Percentiles rank a stretch among this genome's conserved stretches.
Conservation (phyloP, 2,113 vertebrate species). For the Zapus hudsonius region DNA sequence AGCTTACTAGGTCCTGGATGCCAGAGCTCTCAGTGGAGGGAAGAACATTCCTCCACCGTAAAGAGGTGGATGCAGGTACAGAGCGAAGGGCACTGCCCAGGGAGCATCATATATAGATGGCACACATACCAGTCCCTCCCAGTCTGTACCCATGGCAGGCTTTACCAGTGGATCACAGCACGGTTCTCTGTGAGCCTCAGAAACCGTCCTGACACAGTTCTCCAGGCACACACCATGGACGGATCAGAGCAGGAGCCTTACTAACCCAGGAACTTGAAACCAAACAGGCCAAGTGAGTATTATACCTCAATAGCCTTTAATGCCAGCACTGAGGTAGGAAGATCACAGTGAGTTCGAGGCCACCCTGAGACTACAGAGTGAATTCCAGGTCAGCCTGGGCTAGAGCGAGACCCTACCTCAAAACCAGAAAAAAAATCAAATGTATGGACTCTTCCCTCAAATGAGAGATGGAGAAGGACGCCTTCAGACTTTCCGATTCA, state of each 20-base stretch:
- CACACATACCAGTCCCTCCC: neutral
- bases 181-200: neutral
- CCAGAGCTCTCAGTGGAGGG: neutral
- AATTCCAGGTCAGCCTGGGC: too few species aligned
- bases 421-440: too few species aligned
- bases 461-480: too few species aligned
- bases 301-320: too few species aligned
- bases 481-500: too few species aligned
- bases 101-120: rapidly evolving
- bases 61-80: neutral
- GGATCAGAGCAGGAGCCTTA: neutral
- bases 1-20: neutral
- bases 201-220: neutral
- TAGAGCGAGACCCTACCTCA: too few species aligned
- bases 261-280: too few species aligned
- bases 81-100: neutral
- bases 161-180: neutral
- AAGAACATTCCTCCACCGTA: neutral
- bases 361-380: too few species aligned
- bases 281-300: too few species aligned
- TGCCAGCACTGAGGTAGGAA: too few species aligned
- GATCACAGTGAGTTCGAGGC: too few species aligned
- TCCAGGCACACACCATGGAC: neutral
- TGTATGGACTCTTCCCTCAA: too few species aligned
- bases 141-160: neutral